Conservation (phyloP, 2,888 invertebrate species). For the Flexamia atlantica region DNA sequence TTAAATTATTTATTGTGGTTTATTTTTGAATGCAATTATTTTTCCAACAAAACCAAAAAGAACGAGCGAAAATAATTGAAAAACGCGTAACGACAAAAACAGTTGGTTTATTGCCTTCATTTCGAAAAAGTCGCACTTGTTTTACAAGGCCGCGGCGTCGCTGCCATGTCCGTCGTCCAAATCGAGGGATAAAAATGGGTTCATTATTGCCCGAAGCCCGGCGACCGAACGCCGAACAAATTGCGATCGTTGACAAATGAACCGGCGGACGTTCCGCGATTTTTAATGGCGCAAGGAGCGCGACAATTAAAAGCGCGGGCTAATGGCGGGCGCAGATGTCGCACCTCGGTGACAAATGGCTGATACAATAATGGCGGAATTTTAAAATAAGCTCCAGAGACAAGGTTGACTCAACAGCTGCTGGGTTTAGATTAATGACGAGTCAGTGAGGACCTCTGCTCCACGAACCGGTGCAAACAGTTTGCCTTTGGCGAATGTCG, state of each 20-base stretch:
- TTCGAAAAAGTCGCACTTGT: not conserved
- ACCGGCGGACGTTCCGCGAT: slow-evolving; percentile 8
- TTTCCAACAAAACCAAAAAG: no score
- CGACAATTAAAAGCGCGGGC: slow-evolving; percentile 46
- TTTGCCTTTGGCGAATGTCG: no score
- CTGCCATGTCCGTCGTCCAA: slow-evolving; percentile 5
- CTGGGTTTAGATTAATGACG: not conserved
- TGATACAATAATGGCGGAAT: slow-evolving; percentile 2
- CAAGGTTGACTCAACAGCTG: slow-evolving; percentile 14
- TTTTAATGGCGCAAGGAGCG: slow-evolving; percentile 50
- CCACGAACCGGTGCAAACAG: no score
- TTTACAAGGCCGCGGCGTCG: not conserved
- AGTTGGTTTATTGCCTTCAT: not conserved
- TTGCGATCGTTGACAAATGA: slow-evolving; percentile 56
- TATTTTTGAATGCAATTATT: no score
- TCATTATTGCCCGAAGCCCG: slow-evolving; percentile 5
- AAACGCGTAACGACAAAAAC: not conserved
- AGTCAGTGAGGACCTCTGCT: not conserved
- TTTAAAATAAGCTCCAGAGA: slow-evolving; percentile 15
- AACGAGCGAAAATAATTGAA: not conserved
- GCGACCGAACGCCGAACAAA: slow-evolving; percentile 25
- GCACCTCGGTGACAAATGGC: slow-evolving; percentile 20
- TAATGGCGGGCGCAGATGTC: slow-evolving; percentile 35
- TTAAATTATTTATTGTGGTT: no score
- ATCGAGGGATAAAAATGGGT: slow-evolving; percentile 36